Evolutionary conservation across 2,797 vertebrate species (phyloP), one percentile per base, ranked within the genome.

Genomic region (Tenualosa ilisha): DNA sequence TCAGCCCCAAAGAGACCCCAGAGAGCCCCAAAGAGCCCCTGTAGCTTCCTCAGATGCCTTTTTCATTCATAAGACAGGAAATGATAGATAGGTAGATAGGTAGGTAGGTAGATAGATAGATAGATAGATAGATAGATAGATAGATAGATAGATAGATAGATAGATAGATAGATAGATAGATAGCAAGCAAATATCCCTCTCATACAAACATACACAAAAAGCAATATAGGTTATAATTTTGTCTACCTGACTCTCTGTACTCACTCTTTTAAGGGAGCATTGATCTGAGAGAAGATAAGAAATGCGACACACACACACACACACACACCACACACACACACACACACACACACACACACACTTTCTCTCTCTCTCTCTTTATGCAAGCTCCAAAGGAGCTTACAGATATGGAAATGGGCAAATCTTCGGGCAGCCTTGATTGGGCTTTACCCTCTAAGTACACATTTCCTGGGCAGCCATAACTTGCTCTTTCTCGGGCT

Each of bases 401-500:
- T 24, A 81, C 53, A 61, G 54, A 51, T 63, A 81, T 85, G 84
- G n/a, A 81, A 81, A 85, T 49, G 75, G 2, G 9, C 37, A 61
- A 26, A 37, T 46, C 72, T 79, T 20, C 11, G 37, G 72, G 53
- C 40, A 81, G 40, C 24, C 49, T 26, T 86, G 86, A 87, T 86
- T 86, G 72, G 86, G 85, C 84, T 43, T 59, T 53, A 12, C 50
- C 75, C 53, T 87, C 88, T 11, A 85, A 83, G 83, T 81, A 87
- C 63, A 92, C 91, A 89, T 89, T 90, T 89, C 88, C 87, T 87
- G 65, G 68, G 79, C 79, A 49, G 88, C 88, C 86, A 88, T 84
- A 86, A 88, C 84, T 83, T n/a, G 84, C 49, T 83, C 84, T 85
- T 94, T 94, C 91, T 92, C 88, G 92, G 92, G 89, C 85, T 90